Evolutionary conservation across 2,888 invertebrate genomes (phyloP).

Genomic region (Ormyrus thymus): DNA sequence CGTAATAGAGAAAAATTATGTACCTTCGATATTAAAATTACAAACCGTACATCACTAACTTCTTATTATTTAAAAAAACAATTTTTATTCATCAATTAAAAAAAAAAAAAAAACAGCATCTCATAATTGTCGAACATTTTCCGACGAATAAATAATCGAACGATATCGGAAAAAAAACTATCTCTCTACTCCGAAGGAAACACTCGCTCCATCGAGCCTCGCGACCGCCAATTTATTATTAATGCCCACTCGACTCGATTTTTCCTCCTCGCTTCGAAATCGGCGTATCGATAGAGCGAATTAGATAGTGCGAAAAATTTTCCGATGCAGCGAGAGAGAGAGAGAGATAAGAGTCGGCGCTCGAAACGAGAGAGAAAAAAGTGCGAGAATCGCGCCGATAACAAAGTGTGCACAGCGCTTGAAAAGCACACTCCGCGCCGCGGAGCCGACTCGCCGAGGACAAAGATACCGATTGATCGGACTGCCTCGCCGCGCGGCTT

Average conservation of each 20-base stretch:
- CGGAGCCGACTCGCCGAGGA: slow-evolving; percentile 45
- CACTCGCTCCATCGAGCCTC: background rate
- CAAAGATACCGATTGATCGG: slow-evolving; percentile 49
- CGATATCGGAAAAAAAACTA: no score
- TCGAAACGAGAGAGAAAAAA: no score
- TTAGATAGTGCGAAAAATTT: slow-evolving; percentile 57
- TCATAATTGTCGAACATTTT: no score
- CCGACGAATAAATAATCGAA: no score
- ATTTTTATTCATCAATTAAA: no score
- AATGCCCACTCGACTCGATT: slow-evolving; percentile 27
- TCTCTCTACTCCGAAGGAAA: no score
- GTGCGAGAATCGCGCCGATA: slow-evolving; percentile 39
- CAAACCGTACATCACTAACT: no score
- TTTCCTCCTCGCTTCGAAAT: slow-evolving; percentile 25
- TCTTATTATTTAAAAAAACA: no score
- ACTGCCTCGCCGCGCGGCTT: background rate
- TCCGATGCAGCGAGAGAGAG: slow-evolving; percentile 52
- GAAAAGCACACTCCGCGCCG: background rate
- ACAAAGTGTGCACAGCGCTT: slow-evolving; percentile 35
- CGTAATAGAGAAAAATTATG: no score
- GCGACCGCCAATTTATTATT: slow-evolving; percentile 26
- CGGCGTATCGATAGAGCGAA: slow-evolving; percentile 34
- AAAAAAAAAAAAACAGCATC: no score
- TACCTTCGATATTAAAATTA: no score
- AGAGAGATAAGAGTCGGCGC: slow-evolving; percentile 13